Evolutionary conservation across 1,140 invertebrate species (phyloP).

Genomic region (Mercenaria mercenaria): DNA sequence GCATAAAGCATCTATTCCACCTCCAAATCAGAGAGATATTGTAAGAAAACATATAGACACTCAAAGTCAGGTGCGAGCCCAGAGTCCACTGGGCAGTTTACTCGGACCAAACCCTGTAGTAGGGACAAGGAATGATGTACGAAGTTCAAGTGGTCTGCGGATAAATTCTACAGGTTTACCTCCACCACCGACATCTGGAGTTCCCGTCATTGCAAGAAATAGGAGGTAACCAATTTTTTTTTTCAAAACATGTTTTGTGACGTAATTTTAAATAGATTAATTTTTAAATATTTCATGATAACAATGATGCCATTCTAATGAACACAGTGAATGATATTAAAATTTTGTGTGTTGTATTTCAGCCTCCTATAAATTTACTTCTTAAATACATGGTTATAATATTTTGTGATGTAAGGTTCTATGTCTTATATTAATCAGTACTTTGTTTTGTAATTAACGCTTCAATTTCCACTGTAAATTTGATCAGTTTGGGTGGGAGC

Average conservation of each 20-base stretch:
- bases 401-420: too few species aligned
- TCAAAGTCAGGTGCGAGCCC: slow-evolving; percentile 26
- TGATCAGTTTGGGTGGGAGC: too few species aligned
- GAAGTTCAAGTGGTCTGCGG: neutral
- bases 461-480: too few species aligned
- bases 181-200: slow-evolving; percentile 8
- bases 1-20: slow-evolving; percentile 45
- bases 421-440: too few species aligned
- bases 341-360: too few species aligned
- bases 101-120: neutral
- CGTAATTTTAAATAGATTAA: neutral
- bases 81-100: slow-evolving; percentile 30
- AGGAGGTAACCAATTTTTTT: slow-evolving; percentile 36
- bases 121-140: neutral
- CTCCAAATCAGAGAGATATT: slow-evolving; percentile 52
- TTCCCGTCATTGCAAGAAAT: slow-evolving; percentile 17
- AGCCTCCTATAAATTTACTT: too few species aligned
- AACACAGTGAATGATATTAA: too few species aligned
- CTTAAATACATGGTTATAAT: too few species aligned
- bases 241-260: too few species aligned
- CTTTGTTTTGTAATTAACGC: too few species aligned
- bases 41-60: slow-evolving; percentile 61
- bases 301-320: too few species aligned
- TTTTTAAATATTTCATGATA: too few species aligned
- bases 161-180: slow-evolving; percentile 48